These are phyloP conservation scores for Podocnemis expansa DNA, from an alignment of 2,113 vertebrate species.

Conservation along the genomic window DNA sequence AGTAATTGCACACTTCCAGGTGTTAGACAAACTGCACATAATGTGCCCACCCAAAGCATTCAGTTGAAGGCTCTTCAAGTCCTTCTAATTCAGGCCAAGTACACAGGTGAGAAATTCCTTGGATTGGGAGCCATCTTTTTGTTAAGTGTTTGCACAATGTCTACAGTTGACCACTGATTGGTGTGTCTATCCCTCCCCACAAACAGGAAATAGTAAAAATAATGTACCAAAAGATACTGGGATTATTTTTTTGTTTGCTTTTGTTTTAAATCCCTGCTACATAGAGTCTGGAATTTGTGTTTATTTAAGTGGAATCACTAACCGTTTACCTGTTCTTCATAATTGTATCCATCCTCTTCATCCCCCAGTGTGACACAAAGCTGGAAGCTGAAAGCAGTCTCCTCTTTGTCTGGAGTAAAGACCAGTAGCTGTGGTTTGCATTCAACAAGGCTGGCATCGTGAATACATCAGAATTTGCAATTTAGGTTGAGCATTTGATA, in stretches of 20 bases:
- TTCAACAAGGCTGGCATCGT: not conserved
- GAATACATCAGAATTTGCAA: not conserved
- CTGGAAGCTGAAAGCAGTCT: not conserved
- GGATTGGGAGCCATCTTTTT: not conserved
- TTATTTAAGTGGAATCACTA: conserved; percentile 32
- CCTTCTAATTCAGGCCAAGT: not conserved
- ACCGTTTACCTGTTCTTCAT: not conserved
- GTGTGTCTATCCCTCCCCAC: not conserved
- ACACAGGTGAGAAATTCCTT: not conserved
- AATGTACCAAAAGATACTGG: not conserved
- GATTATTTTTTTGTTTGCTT: no score
- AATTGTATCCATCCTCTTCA: not conserved
- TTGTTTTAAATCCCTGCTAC: not conserved
- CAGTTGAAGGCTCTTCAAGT: not conserved
- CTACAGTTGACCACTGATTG: not conserved
- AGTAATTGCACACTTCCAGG: not conserved
- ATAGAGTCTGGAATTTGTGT: not conserved
- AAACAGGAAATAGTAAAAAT: not conserved
- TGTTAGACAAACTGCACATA: not conserved
- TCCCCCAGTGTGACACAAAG: not conserved
- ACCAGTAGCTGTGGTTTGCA: not conserved
- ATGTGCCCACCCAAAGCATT: not conserved
- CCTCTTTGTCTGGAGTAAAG: conserved; percentile 7
- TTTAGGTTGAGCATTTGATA: not conserved
- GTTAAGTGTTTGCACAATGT: not conserved